Conservation (phyloP, 2,888 invertebrate genomes). For the Standfussiana lucernea region DNA sequence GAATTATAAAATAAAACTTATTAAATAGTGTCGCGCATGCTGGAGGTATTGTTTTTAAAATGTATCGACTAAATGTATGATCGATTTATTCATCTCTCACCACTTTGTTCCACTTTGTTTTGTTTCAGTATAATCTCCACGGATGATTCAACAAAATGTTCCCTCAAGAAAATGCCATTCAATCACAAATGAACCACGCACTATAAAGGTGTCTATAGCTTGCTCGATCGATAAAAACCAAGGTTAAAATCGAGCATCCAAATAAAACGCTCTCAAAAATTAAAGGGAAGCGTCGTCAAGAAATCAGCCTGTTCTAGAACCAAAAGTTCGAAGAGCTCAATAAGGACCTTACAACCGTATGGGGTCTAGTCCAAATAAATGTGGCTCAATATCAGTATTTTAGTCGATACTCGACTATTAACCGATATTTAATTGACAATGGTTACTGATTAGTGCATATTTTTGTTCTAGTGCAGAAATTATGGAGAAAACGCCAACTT, state of each 20-base stretch:
- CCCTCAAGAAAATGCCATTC: background rate
- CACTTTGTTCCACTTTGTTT: too few species aligned
- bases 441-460: slow-evolving; percentile 4
- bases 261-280: background rate
- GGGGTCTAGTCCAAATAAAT: background rate
- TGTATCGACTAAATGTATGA: slow-evolving; percentile 25
- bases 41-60: slow-evolving; percentile 14
- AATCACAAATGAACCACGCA: background rate
- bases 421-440: slow-evolving; percentile 44
- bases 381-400: slow-evolving; percentile 16
- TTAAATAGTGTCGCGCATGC: slow-evolving; percentile 48
- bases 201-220: background rate
- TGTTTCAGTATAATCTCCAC: too few species aligned
- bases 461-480: slow-evolving; percentile 22
- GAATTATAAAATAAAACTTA: slow-evolving; percentile 59
- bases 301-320: background rate
- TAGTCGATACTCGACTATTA: slow-evolving; percentile 2
- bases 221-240: background rate
- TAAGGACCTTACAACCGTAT: background rate
- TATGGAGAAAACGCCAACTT: background rate
- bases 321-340: background rate
- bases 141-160: background rate
- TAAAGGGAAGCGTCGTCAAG: background rate
- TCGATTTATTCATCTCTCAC: background rate
- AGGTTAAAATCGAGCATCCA: background rate